Evolutionary conservation across 2,888 invertebrate species (phyloP), one percentile per base, ranked within the genome.

Genomic region (Tenthredo mesomela): DNA sequence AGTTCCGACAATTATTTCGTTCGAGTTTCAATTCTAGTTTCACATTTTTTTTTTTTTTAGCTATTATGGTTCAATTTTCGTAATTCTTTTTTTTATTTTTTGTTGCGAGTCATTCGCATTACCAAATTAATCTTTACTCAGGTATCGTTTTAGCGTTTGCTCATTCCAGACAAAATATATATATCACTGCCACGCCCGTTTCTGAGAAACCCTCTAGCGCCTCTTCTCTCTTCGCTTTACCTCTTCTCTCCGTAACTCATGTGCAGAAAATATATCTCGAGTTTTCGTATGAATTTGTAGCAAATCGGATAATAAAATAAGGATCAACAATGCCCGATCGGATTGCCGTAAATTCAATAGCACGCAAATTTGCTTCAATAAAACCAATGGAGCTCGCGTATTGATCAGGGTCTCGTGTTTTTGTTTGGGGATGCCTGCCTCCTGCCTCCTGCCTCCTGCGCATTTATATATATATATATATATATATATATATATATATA

Each of bases 311-410:
- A 82, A 82, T 82, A 82, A 82, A 82, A 82, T 82, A 67, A 82
- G 67, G 82, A 82, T 82, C 82, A 82, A 82, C 82, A 82, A 82
- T 82, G 82, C 50, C 82, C 82, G 82, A 82, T 82, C 82, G 82
- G 82, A 82, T 82, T 82, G 82, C 82, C 82, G 82, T 82, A 82
- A 82, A 82, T 82, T 82, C 82, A 82, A 82, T 82, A 82, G 82
- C 82, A 82, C 82, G 82, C 82, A 82, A 82, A 82, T 82, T 82
- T 82, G 70, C 67, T 70, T 70, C 82, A 70, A 82, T 82, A 82
- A 82, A 82, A 82, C 82, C 82, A 82, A 82, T 82, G 82, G 82
- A 82, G 82, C 82, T 47, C 29, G 67, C 80, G 82, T 82, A 82
- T 82, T 82, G 82, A 82, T 82, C 82, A 82, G 47, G 67, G 65